Evolutionary conservation across 2,888 invertebrate genomes (phyloP), one percentile per base, ranked within the genome.

Genomic region (Eubasilissa splendida): DNA sequence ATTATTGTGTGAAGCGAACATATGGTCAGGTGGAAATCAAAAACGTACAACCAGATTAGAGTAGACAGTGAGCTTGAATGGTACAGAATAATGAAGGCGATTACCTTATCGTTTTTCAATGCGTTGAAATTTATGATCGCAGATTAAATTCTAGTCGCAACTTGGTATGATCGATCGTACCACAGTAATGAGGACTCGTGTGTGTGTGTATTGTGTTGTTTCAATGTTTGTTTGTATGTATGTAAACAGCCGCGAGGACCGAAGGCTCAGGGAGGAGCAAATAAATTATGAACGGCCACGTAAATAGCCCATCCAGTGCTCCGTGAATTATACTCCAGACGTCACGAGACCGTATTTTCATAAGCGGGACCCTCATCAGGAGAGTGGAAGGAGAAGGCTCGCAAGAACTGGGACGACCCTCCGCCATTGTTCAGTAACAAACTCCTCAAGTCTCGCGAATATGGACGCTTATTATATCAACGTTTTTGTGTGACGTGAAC

Each of bases 241-340:
- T n/a, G 50, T 12, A 68, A 14, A 14, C 14, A 7, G 52, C 68
- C 66, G n/a, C 42, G 5, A 12, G 68, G 68, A 68, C 68, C 31
- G 68, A 10, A 50, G 68, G 50, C 12, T 50, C 52, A 42, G 68
- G 52, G 66, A n/a, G 52, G 50, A 68, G 68, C 52, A 50, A 68
- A 68, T 68, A 68, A 68, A 68, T 68, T 68, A 68, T 68, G 68
- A 52, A 68, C 68, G 50, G 50, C 68, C 68, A 68, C 68, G 68
- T 68, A 50, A 68, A 68, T 68, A 68, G 68, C 68, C 68, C 68
- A 68, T 68, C 68, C 68, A 63, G 42, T 63, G 66, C 50, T 66
- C 50, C 66, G 68, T 68, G 68, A 68, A 68, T 68, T 68, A 68
- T 68, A 68, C 68, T 68, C 50, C 68, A 68, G 68, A 68, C 68